Conservation (phyloP, 2,888 invertebrate genomes). For the Yponomeuta evonymella region DNA sequence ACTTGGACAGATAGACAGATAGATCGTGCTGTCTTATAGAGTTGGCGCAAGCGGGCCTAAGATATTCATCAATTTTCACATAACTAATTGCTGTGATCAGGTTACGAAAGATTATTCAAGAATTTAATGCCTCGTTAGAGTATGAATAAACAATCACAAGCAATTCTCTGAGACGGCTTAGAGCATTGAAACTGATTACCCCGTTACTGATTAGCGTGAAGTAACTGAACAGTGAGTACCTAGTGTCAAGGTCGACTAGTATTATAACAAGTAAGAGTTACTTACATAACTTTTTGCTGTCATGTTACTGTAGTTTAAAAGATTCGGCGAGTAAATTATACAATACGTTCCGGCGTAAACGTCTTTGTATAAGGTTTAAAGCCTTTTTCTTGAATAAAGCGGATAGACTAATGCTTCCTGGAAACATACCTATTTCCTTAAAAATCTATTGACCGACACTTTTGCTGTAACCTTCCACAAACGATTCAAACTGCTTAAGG, state of each 20-base stretch:
- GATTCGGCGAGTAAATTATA: background rate
- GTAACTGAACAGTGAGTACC: constrained; percentile 16
- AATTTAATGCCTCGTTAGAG: background rate
- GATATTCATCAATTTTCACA: too few relatives aligned
- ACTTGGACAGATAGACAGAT: too few relatives aligned
- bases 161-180: background rate
- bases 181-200: constrained; percentile 5
- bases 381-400: background rate
- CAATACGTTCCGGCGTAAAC: background rate
- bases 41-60: too few relatives aligned
- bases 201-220: constrained; percentile 26
- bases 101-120: background rate
- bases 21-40: too few relatives aligned
- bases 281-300: background rate
- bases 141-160: background rate
- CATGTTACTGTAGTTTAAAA: background rate
- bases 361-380: background rate
- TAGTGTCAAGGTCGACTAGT: constrained; percentile 30
- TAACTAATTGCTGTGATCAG: too few relatives aligned
- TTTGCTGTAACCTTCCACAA: too few relatives aligned
- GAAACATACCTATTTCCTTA: background rate
- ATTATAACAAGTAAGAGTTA: constrained; percentile 3
- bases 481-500: too few relatives aligned
- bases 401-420: background rate
- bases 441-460: too few relatives aligned